Base-by-base conservation (phyloP, 2,888 invertebrate genomes). In the Mimumesa dahlbomi region DNA sequence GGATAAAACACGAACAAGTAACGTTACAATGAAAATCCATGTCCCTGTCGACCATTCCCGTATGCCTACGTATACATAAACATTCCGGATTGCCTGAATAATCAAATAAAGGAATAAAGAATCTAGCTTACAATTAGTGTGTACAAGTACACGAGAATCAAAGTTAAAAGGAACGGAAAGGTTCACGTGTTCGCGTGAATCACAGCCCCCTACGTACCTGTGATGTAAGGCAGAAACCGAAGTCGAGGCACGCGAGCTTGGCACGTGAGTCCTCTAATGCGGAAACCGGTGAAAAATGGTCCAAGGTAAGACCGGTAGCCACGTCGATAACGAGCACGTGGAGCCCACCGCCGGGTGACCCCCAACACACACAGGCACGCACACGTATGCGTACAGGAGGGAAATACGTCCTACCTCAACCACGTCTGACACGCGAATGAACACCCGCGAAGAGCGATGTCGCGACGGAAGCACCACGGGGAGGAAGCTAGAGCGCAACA, bases 401-500 rank as follows among this genome's bases (percentile, higher is more conserved):
- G 7, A 36, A 18, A 6, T 58, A 40, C 67, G 64, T 73, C 80
- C 77, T 79, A 63, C 67, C 73, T 63, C 65, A 65, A 76, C 57
- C 63, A 70, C 68, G 79, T 63, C 59, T 54, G 68, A 72, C 63
- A 57, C 76, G 58, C 72, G 76, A 77, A 66, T 77, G 77, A 61
- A 68, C 64, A 59, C 43, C 52, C 45, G 62, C 29, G 79, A 66
- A 57, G 56, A 56, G 63, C 59, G 45, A 66, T 64, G 69, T 58
- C 70, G 78, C 50, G 57, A 54, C 40, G 53, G 53, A 45, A 58
- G 79, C 36, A 25, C 25, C 25, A 25, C 38, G 48, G 29, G 42
- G 13, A 16, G 34, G 34, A 31, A 7, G 53, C 3, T 3, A 38
- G 45, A 45, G 53, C 64, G 68, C 68, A 57, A 61, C 61, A 56